These are phyloP conservation scores for Heteromyza rotundicornis DNA, from an alignment of 2,888 invertebrate species.

Conservation along the genomic window DNA sequence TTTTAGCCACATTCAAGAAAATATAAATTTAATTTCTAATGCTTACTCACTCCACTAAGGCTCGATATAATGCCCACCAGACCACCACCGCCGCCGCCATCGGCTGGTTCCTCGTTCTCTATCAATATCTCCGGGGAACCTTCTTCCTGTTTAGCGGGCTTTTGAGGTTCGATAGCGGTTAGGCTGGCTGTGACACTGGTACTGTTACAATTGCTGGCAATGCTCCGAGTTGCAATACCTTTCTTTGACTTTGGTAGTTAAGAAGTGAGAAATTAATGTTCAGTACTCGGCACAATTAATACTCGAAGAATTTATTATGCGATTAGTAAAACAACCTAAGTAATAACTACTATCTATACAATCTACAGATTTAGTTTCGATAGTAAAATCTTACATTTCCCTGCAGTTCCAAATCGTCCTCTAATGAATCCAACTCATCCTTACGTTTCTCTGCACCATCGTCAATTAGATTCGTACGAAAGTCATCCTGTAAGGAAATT, in stretches of 20 bases:
- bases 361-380: too few species aligned
- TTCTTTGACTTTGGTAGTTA: conserved; percentile 25
- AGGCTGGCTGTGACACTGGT: conserved; percentile 9
- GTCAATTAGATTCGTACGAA: conserved; percentile 47
- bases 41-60: conserved; percentile 58
- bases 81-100: conserved; percentile 35
- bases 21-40: not conserved
- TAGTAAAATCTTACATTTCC: conserved; percentile 44
- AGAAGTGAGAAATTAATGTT: not conserved
- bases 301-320: too few species aligned
- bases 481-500: conserved; percentile 44
- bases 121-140: conserved; percentile 28
- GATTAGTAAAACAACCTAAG: not conserved
- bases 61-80: conserved; percentile 58
- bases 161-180: not conserved
- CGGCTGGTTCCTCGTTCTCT: conserved; percentile 13
- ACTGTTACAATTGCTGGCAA: conserved; percentile 5
- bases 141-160: conserved; percentile 36
- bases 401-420: conserved; percentile 32
- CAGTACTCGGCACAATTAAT: too few species aligned
- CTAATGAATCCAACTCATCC: conserved; percentile 19
- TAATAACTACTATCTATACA: too few species aligned
- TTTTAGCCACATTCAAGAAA: not conserved
- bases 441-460: conserved; percentile 25
- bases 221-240: conserved; percentile 29